A percentile compares a stretch with the other conserved stretches of the same genome.
phyloP scores from a whole-genome alignment of 2,888 invertebrate genomes.

The Drosophila emarginata region DNA sequence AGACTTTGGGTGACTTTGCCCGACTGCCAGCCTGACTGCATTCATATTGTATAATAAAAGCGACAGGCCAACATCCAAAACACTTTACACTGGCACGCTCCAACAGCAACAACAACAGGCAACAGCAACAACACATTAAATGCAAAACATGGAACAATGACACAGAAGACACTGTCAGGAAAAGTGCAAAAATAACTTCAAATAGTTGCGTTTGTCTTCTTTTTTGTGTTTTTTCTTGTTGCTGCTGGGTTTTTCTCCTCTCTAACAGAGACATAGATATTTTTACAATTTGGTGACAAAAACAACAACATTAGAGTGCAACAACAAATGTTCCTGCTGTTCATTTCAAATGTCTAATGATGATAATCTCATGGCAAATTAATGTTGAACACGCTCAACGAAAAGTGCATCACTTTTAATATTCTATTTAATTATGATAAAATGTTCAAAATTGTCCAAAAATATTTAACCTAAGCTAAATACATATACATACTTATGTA shows the following conservation, averaged over 20 bases:
- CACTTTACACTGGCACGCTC: conserved; percentile 69
- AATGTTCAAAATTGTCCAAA: conserved; percentile 6
- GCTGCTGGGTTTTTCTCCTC: not conserved
- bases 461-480: not conserved
- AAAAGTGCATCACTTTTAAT: conserved; percentile 62
- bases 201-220: conserved; percentile 58
- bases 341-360: conserved; percentile 40
- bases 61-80: conserved; percentile 58
- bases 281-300: not conserved
- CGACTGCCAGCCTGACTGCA: conserved; percentile 8
- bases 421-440: conserved; percentile 40
- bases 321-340: conserved; percentile 23
- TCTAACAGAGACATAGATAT: not conserved
- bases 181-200: conserved; percentile 77
- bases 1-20: conserved; percentile 45
- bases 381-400: conserved; percentile 71
- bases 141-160: conserved; percentile 67
- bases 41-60: conserved; percentile 66
- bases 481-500: not conserved
- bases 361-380: conserved; percentile 63
- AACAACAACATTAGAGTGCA: not conserved
- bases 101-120: conserved; percentile 37
- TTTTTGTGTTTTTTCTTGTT: conserved; percentile 6
- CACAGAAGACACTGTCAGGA: conserved; percentile 71
- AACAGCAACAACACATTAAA: conserved; percentile 34